Base-by-base conservation (phyloP, 2,888 invertebrate species). In the Eupithecia subumbrata region DNA sequence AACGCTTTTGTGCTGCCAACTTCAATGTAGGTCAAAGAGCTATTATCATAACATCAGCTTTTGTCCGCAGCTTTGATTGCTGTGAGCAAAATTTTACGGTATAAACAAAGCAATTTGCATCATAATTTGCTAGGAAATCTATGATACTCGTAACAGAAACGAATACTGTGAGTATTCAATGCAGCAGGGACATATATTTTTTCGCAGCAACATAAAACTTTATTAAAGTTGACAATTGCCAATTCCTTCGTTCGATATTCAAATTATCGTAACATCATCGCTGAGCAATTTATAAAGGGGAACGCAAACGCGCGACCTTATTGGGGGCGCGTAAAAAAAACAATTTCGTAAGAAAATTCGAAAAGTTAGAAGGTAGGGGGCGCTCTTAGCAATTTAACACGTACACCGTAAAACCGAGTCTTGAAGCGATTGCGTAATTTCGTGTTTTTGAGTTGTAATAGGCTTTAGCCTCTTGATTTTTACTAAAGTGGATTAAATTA, bases 181-280 rank as follows among this genome's bases (percentile, higher is more conserved):
- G 66, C 66, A n/a, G 56, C 25, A 40, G 40, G 5, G 66, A 11
- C 11, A n/a, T n/a, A 66, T 66, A 67, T 40, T 67, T 64, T 48
- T 67, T 37, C 40, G 34, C 52, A 18, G 68, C 69, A 40, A 71
- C 72, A 71, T 70, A 66, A 68, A 80, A 82, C 77, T 77, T 78
- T 78, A 79, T 81, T 80, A 81, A 86, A 87, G 84, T 87, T 87
- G 87, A 83, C 86, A 87, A 87, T 87, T 85, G 85, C 70, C 87
- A 84, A 87, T 87, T 87, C 85, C 84, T 80, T 81, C 82, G 84
- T 84, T 83, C 82, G 84, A 85, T 87, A 85, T 84, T 84, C 84
- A 87, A 87, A 85, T 87, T 87, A 84, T 81, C 81, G 84, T 78
- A 78, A 79, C 81, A 81, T 84, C 82, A 82, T 80, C 83, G 83